These are phyloP conservation scores for Acipenser oxyrinchus DNA, from an alignment of 2,797 vertebrate genomes.

Conservation along the genomic window DNA sequence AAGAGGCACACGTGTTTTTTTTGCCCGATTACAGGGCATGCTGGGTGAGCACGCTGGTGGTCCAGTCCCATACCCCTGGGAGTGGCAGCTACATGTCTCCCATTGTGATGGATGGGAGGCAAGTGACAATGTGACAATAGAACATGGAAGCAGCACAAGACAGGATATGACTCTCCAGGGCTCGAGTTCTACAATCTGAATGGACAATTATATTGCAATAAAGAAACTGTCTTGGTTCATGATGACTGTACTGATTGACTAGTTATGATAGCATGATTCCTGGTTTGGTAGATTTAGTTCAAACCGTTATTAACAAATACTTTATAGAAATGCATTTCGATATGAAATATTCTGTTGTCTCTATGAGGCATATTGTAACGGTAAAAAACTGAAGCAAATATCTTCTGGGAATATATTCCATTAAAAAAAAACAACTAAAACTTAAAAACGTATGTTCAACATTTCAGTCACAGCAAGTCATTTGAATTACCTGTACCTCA, in stretches of 20 bases:
- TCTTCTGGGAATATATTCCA: too few species aligned
- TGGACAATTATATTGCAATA: constrained; percentile 58
- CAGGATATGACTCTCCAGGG: constrained; percentile 74
- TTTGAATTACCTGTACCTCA: too few species aligned
- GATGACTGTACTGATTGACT: neutral
- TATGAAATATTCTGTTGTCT: too few species aligned
- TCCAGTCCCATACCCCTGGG: constrained; percentile 58
- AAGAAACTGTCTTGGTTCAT: constrained; percentile 46
- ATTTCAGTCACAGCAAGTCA: too few species aligned
- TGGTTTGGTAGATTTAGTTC: too few species aligned
- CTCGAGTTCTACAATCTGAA: constrained; percentile 43
- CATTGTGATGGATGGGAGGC: constrained; percentile 62
- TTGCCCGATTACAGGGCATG: constrained; percentile 63
- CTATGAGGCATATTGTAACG: too few species aligned
- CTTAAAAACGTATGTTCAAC: too few species aligned
- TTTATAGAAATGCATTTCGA: too few species aligned
- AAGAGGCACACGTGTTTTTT: constrained; percentile 71
- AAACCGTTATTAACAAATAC: too few species aligned
- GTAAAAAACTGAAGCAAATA: too few species aligned
- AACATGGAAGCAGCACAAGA: constrained; percentile 66
- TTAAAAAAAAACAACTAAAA: too few species aligned
- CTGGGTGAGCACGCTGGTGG: constrained; percentile 67
- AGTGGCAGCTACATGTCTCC: constrained; percentile 59
- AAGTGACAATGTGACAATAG: constrained; percentile 56
- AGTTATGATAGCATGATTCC: too few species aligned